Evolutionary conservation across 2,113 vertebrate species (phyloP).

Genomic region (Mesoclemmys tuberculata): DNA sequence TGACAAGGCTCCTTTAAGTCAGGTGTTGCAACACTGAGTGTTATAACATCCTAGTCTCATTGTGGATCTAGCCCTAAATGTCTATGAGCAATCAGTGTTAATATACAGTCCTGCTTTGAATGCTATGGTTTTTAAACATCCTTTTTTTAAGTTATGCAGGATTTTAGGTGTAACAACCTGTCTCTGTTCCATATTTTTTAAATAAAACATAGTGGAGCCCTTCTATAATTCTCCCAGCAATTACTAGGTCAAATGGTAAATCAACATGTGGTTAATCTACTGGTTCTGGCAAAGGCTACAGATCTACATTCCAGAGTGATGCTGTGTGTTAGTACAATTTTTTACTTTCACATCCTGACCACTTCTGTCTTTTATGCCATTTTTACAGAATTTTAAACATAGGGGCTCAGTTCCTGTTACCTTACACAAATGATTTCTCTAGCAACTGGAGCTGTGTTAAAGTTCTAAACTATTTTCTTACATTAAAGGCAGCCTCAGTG

Average conservation of each 20-base stretch:
- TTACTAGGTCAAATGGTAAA: not conserved
- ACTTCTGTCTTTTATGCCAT: not conserved
- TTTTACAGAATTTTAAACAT: not conserved
- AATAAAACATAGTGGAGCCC: not conserved
- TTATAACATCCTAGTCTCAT: not conserved
- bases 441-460: not conserved
- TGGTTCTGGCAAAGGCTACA: not conserved
- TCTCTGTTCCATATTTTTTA: not conserved
- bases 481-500: not conserved
- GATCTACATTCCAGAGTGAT: not conserved
- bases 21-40: not conserved
- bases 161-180: not conserved
- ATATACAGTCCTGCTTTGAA: not conserved
- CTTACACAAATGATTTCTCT: not conserved
- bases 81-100: not conserved
- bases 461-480: not conserved
- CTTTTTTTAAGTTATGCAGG: not conserved
- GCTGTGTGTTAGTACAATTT: not conserved
- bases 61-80: not conserved
- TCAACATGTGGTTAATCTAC: not conserved
- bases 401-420: not conserved
- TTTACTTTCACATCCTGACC: not conserved
- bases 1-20: not conserved
- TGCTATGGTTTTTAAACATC: not conserved
- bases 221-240: not conserved